These are phyloP conservation scores for Bombus waltoni DNA, from an alignment of 1,140 invertebrate species.

Conservation along the genomic window DNA sequence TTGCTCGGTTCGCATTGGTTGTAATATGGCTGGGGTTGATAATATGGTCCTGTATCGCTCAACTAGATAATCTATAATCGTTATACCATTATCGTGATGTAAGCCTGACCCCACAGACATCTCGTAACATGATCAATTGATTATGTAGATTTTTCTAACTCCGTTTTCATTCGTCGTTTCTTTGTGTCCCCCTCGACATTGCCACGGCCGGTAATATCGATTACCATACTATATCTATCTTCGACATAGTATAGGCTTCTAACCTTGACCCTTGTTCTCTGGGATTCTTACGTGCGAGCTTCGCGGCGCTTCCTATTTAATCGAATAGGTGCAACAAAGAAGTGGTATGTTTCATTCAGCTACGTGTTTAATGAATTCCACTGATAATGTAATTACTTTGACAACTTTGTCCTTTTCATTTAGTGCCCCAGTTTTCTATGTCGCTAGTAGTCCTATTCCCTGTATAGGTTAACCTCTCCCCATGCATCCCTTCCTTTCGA, in stretches of 20 bases:
- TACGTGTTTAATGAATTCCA: background rate
- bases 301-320: background rate
- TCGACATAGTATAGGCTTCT: slow-evolving; percentile 43
- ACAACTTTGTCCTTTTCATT: background rate
- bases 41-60: slow-evolving; percentile 28
- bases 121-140: slow-evolving; percentile 55
- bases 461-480: background rate
- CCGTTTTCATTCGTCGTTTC: slow-evolving; percentile 17
- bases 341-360: background rate
- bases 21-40: background rate
- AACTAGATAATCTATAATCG: slow-evolving; percentile 60
- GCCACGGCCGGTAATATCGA: slow-evolving; percentile 58
- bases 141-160: slow-evolving; percentile 34
- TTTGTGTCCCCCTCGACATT: slow-evolving; percentile 21
- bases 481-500: background rate
- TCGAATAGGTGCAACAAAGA: background rate
- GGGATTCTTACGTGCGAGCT: slow-evolving; percentile 22
- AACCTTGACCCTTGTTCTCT: slow-evolving; percentile 65
- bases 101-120: slow-evolving; percentile 45
- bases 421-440: background rate
- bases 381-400: background rate
- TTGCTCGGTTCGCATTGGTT: slow-evolving; percentile 25
- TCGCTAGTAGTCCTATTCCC: background rate
- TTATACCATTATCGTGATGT: slow-evolving; percentile 51
- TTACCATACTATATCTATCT: slow-evolving; percentile 37